These are phyloP conservation scores for Globodera rostochiensis DNA, from an alignment of 1,140 invertebrate species.

Conservation along the genomic window DNA sequence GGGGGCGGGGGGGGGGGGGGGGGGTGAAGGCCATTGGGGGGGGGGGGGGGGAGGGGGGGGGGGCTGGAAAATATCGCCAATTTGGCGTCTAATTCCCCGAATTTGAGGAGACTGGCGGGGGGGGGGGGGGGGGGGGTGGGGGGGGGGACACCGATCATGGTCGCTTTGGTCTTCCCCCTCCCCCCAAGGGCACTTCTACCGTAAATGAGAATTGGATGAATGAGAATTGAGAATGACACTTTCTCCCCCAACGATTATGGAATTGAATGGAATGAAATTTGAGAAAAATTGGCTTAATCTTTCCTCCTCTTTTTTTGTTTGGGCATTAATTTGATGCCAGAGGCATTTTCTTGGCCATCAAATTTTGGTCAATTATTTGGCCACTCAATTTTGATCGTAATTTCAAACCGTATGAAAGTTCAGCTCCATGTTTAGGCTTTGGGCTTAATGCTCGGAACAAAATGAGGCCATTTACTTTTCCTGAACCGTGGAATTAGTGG, in stretches of 20 bases:
- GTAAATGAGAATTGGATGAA: neutral
- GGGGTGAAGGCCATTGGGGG: neutral
- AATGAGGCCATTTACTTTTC: neutral
- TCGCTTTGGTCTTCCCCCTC: neutral
- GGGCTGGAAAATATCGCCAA: slow-evolving; percentile 26
- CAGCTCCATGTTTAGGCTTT: no score
- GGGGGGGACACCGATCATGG: neutral
- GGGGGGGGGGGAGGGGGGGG: neutral
- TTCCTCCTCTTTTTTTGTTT: neutral
- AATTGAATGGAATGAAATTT: neutral
- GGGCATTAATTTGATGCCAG: neutral
- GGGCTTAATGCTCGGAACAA: neutral
- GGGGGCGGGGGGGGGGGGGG: neutral
- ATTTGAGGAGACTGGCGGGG: neutral
- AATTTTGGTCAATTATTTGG: neutral
- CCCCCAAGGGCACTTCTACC: neutral
- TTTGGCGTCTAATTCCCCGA: slow-evolving; percentile 21
- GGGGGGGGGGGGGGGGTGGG: neutral
- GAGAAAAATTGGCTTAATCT: neutral
- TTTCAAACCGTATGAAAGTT: no score
- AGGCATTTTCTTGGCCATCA: neutral
- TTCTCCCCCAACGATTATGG: no score
- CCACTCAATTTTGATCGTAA: no score
- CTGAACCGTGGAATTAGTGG: neutral
- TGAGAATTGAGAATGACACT: neutral